Conservation (phyloP, 2,888 invertebrate species). For the Steinernema hermaphroditum region DNA sequence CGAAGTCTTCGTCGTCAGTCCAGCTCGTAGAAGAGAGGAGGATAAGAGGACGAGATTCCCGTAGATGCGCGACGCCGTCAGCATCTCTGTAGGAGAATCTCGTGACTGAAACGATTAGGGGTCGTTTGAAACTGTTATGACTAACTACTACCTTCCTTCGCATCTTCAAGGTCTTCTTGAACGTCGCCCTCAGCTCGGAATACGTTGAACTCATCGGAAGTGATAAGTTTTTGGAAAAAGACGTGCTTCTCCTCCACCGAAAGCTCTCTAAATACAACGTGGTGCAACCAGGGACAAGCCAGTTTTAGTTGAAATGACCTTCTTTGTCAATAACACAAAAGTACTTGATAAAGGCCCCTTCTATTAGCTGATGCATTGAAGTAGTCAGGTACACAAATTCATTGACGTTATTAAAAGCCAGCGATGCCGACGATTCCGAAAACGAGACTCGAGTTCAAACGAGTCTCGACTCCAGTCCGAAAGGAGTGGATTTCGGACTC, state of each 20-base stretch:
- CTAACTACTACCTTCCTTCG: neutral
- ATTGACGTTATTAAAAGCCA: no score
- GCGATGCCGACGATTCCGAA: no score
- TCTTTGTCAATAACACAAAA: no score
- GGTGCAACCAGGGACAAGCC: no score
- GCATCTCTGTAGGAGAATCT: slow-evolving; percentile 34
- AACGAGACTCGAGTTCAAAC: no score
- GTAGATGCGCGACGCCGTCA: slow-evolving; percentile 69
- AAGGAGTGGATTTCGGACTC: no score
- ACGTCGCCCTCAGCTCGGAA: slow-evolving; percentile 27
- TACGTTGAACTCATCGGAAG: slow-evolving; percentile 25
- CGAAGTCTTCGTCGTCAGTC: slow-evolving; percentile 74
- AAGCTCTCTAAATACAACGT: no score
- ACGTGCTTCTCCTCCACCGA: slow-evolving; percentile 75
- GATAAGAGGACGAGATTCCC: slow-evolving; percentile 77
- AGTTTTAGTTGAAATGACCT: no score
- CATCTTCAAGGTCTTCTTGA: slow-evolving; percentile 5
- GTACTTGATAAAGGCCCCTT: no score
- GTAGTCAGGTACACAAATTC: no score
- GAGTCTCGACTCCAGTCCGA: no score
- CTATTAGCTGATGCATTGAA: no score
- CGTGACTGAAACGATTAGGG: slow-evolving; percentile 35
- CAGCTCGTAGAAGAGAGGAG: slow-evolving; percentile 82
- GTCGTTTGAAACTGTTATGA: neutral
- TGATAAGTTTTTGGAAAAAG: slow-evolving; percentile 73